Percentiles rank a stretch among this genome's conserved stretches.
Conservation (phyloP, 2,888 invertebrate species). For the Pachliopta kotzebuea region DNA sequence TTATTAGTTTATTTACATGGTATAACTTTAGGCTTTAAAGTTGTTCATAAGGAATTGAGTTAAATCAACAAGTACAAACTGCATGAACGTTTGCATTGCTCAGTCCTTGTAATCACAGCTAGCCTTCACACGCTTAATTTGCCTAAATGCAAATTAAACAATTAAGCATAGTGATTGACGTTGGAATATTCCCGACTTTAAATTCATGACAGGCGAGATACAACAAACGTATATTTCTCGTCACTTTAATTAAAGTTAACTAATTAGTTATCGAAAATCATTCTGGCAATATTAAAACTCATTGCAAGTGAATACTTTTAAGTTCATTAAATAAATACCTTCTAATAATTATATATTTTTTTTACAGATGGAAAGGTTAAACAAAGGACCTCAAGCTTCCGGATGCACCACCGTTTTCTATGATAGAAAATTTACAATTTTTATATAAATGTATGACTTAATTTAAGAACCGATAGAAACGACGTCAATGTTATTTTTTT, state of each 20-base stretch:
- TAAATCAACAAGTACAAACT: neutral
- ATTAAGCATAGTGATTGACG: neutral
- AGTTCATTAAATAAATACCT: neutral
- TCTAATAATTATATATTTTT: constrained; percentile 3
- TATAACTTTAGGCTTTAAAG: no score
- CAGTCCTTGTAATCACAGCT: neutral
- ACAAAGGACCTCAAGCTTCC: constrained; percentile 30
- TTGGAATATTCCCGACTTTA: neutral
- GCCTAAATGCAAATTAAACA: neutral
- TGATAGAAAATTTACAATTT: constrained; percentile 33
- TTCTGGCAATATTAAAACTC: no score
- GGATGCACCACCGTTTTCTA: constrained; percentile 35
- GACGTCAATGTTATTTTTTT: constrained; percentile 17
- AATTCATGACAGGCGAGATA: neutral
- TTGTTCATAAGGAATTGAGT: neutral
- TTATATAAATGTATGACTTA: constrained; percentile 19
- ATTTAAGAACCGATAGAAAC: constrained; percentile 20
- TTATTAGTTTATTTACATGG: no score
- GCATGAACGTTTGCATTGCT: neutral
- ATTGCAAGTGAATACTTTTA: neutral
- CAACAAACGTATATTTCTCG: no score
- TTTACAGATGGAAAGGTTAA: constrained; percentile 43
- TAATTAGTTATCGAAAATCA: no score
- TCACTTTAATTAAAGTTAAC: no score
- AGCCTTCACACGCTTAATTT: constrained; percentile 2